Base-by-base conservation (phyloP, 2,888 invertebrate species). In the Unio pictorum region DNA sequence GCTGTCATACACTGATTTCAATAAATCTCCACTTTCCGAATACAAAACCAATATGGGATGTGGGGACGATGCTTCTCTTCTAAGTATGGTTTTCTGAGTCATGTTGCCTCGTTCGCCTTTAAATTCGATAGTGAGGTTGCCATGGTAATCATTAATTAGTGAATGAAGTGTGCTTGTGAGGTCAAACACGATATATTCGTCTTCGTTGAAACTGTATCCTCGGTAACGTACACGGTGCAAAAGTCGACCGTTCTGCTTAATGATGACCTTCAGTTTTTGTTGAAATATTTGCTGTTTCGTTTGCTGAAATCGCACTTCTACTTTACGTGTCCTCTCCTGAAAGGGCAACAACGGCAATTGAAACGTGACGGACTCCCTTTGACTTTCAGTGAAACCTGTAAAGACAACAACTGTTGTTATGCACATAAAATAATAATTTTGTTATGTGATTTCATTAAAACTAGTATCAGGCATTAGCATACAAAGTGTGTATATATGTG, bases 241-340 rank as follows among this genome's bases (percentile, higher is more conserved):
- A 45, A 45, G 45, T 15, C 45, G 45, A 45, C 3, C 45, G 15
- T 45, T 45, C 15, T 45, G 45, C 45, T 45, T 45, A 45, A 45
- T 45, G 45, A 15, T 45, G 45, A 45, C 45, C 8, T 45, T 45
- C 45, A 11, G 45, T 45, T 45, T 45, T 1, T 45, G 11, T 45
- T 45, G 45, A 11, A 45, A 45, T 45, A 11, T 45, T 45, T 45
- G 45, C 45, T 45, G 11, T 45, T 15, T 45, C 45, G 11, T 11
- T 45, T 45, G 45, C 45, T 45, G 45, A 66, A 84, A 78, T 18
- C 86, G 79, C 45, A 87, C 68, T 74, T 87, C 87, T 0, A 84
- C 84, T 55, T 80, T 64, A 57, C 76, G 73, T 1, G 84, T 71
- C 5, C 67, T 73, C 67, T 87, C 87, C 23, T 81, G 78, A 45